Evolutionary conservation across 1,140 invertebrate genomes (phyloP), one percentile per base, ranked within the genome.

Genomic region (Eufriesea mexicana): DNA sequence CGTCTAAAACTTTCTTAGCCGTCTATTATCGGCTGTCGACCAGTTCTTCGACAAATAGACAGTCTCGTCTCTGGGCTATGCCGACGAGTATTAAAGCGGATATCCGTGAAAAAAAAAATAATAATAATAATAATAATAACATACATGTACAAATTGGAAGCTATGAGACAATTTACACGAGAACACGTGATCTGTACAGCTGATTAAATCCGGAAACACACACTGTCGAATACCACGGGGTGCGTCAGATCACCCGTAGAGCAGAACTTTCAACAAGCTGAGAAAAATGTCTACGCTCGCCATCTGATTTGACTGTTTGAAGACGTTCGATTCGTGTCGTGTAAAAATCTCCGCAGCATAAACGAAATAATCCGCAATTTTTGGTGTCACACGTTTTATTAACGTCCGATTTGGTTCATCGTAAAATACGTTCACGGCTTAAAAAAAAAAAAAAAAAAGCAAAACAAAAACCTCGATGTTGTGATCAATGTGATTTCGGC

Each of bases 401-500:
- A 84, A 81, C 62, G 68, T 71, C 61, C 72, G 47, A 84, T 59
- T 74, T 83, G 80, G 57, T 85, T 81, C 83, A 83, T 85, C 86
- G 79, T 88, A 86, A 67, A 67, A 72, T 42, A 62, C 73, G 59
- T 80, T 87, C 80, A 87, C 80, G 77, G 87, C 87, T 89, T 89
- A 84, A 76, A 54, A 66, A 66, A 42, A 54, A 25, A 45, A 45
- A 54, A 67, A 55, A 8, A 45, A 68, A 77, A 77, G 54, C 20
- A 42, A 25, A 64, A 55, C 83, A 54, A 62, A 84, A 86, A 82
- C 71, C 76, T 92, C 87, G 87, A 83, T 92, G 91, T 92, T 92
- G 90, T 90, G 84, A 83, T 91, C 90, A 83, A 81, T 91, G 90
- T 92, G 86, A 88, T 90, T 87, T 86, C 84, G 89, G 84, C 85